Percentiles rank a stretch among this genome's conserved stretches.
These are phyloP conservation scores for Amphiduros pacificus DNA, from an alignment of 2,888 invertebrate genomes.

Conservation along the genomic window DNA sequence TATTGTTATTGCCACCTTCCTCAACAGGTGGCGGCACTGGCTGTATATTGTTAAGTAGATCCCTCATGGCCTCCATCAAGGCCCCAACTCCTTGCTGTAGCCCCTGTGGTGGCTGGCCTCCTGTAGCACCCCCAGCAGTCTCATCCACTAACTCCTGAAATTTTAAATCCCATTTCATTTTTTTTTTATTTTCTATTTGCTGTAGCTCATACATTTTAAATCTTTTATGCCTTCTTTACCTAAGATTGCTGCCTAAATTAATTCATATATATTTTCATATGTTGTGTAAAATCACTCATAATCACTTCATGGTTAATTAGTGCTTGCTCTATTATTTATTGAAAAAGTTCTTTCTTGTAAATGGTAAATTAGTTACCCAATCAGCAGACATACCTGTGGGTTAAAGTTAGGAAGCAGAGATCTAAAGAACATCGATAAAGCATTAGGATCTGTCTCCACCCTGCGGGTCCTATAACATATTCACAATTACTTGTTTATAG, in stretches of 20 bases:
- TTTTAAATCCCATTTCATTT: too few relatives aligned
- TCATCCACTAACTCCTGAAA: constrained; percentile 25
- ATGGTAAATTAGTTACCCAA: not conserved
- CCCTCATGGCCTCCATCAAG: constrained; percentile 74
- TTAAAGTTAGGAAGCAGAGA: constrained; percentile 74
- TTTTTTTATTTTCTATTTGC: too few relatives aligned
- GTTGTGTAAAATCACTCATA: too few relatives aligned
- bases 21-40: constrained; percentile 7
- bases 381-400: constrained; percentile 53
- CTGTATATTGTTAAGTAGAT: constrained; percentile 62
- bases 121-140: constrained; percentile 38
- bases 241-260: too few relatives aligned
- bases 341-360: not conserved
- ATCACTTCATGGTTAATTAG: not conserved
- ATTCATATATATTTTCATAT: too few relatives aligned
- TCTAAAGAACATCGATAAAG: constrained; percentile 69
- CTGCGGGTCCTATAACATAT: constrained; percentile 41
- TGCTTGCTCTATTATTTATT: not conserved
- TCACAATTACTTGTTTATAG: too few relatives aligned
- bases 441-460: constrained; percentile 49
- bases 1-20: not conserved
- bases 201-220: too few relatives aligned
- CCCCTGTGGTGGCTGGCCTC: constrained; percentile 55
- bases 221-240: too few relatives aligned
- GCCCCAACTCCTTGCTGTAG: constrained; percentile 70